Evolutionary conservation across 2,797 vertebrate species (phyloP), one percentile per base, ranked within the genome.

Genomic region (Darevskia nairensis): DNA sequence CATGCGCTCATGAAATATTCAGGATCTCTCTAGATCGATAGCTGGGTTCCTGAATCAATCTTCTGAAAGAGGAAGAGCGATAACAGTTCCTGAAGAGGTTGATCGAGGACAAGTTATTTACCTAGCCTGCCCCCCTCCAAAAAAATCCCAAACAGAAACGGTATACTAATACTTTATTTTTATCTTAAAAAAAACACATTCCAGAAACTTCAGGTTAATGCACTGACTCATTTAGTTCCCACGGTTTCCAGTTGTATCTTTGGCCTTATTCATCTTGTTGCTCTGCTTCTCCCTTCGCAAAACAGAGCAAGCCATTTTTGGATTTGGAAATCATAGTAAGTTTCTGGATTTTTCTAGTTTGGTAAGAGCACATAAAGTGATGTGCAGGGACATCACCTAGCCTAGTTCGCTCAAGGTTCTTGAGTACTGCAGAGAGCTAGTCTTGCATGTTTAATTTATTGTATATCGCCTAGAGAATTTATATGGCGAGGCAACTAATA

Each of bases 301-400:
- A 75, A 68, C 44, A 15, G 13, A 44, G 44, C 8, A 8, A 72
- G 32, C 32, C 0, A 0, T 80, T 35, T 80, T 92, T 61, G 46
- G 74, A 87, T 91, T 85, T 86, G 88, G 44, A 80, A 55, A 64
- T 59, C 41, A 13, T 23, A 61, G 32, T 74, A 35, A 25, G n/a
- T 32, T 66, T 76, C 13, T 27, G 23, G 29, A 27, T 66, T 27
- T 66, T 27, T 7, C 27, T 7, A 59, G 21, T 83, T 84, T 66
- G 39, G 76, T 17, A 61, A 76, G 25, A 25, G 9, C 9, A 39
- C 4, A 5, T 13, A 15, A 84, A 35, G 35, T 74, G 27, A 71
- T 50, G 21, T 80, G 77, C 27, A 50, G 41, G 25, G 9, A 76
- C 25, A 21, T 84, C 17, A 61, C 3, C 6, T 64, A 29, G n/a